Evolutionary conservation across 2,113 vertebrate genomes (phyloP).

Genomic region (Pelmatolapia mariae): DNA sequence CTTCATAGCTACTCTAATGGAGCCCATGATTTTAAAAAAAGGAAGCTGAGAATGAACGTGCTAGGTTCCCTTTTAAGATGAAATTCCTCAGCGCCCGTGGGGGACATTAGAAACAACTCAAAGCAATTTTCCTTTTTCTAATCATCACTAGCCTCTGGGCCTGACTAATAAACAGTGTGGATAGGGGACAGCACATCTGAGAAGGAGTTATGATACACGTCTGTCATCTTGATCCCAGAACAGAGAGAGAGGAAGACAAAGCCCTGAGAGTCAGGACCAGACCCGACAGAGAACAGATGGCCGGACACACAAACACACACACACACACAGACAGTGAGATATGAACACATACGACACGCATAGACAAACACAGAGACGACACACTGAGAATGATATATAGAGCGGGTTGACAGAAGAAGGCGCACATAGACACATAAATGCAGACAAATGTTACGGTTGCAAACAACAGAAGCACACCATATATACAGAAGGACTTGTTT

Average conservation of each 20-base stretch:
- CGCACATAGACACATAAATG: background rate
- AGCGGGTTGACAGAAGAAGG: background rate
- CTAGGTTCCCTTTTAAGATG: background rate
- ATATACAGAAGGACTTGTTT: constrained; percentile 31
- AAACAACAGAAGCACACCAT: background rate
- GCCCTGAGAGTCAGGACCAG: constrained; percentile 41
- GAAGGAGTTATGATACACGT: constrained; percentile 11
- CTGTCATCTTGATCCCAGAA: constrained; percentile 36
- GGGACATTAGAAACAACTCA: background rate
- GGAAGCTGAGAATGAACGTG: background rate
- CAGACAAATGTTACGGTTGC: background rate
- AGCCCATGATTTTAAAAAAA: background rate
- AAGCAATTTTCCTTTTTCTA: background rate
- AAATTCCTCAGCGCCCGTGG: background rate
- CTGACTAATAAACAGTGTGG: constrained; percentile 2
- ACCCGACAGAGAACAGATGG: constrained; percentile 62
- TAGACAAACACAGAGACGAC: constrained; percentile 42
- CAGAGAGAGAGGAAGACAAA: constrained; percentile 38
- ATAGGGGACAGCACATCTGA: constrained; percentile 12
- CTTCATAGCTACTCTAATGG: background rate
- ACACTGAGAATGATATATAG: constrained; percentile 5
- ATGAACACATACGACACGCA: constrained; percentile 33
- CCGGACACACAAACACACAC: background rate
- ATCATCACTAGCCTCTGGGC: background rate
- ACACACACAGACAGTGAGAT: constrained; percentile 13